Evolutionary conservation across 1,140 invertebrate genomes (phyloP), one percentile per base, ranked within the genome.

Genomic region (Globodera ellingtonae): DNA sequence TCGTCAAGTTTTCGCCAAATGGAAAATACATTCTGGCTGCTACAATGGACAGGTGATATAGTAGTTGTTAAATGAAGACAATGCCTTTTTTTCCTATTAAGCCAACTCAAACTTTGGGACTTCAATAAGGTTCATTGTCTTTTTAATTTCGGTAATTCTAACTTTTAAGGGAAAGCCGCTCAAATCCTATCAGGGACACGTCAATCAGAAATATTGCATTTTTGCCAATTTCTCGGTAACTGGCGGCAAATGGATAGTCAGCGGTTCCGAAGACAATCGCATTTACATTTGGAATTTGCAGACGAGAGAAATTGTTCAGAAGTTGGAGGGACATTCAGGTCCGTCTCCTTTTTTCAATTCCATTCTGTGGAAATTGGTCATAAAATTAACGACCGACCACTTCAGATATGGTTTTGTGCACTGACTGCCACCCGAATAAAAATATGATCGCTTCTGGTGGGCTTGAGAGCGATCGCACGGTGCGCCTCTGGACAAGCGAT

Each of bases 241-340:
- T 69, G 98, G 97, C 80, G 97, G 97, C 90, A 99, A 98, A 94
- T 99, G 98, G 97, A 99, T 99, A 90, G 97, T 99, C 67, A 98
- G 96, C 73, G 98, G 98, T 18, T 98, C 97, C n/a, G 98, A 99
- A 91, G 98, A 99, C 90, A 96, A 98, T 89, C 93, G 96, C 92
- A 96, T 99, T 4, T 99, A 98, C 88, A 97, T 99, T 86, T 99
- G 98, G 98, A 99, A 99, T 92, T 91, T 99, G 76, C 97, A 99
- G 89, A 97, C 96, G 21, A 98, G 99, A 91, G 97, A 99, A 92
- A 95, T 99, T 82, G 98, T 99, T 71, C 98, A 99, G 91, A 96
- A 96, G 91, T 90, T 99, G 77, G 93, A 94, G 87, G 97, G 97
- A 4, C 97, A 98, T 89, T 96, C 95, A 88, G 94, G 94, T 94